Evolutionary conservation across 2,797 vertebrate genomes (phyloP).

Genomic region (Galago senegalensis): DNA sequence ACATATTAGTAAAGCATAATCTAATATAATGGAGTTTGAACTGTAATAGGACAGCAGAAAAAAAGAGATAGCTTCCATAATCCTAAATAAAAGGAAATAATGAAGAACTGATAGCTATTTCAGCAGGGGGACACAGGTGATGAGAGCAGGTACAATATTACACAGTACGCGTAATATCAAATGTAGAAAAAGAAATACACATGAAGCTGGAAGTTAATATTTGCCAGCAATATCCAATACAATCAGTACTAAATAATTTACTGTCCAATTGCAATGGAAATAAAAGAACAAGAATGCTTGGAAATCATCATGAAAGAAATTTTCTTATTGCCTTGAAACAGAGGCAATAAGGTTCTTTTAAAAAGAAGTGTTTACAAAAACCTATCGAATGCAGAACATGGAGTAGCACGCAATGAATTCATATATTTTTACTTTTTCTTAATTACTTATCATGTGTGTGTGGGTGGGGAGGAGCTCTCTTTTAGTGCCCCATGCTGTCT

Average conservation of each 20-base stretch:
- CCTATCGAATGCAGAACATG: slow-evolving; percentile 65
- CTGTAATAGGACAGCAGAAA: slow-evolving; percentile 84
- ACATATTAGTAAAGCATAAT: slow-evolving; percentile 87
- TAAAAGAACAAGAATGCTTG: slow-evolving; percentile 65
- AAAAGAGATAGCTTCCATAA: slow-evolving; percentile 80
- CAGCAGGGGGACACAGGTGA: slow-evolving; percentile 72
- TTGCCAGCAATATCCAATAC: slow-evolving; percentile 59
- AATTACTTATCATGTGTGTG: slow-evolving; percentile 86
- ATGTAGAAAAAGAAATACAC: slow-evolving; percentile 48
- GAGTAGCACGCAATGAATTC: slow-evolving; percentile 71
- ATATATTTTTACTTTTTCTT: slow-evolving; percentile 85
- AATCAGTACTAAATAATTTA: slow-evolving; percentile 56
- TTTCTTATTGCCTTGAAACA: slow-evolving; percentile 43
- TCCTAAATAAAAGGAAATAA: slow-evolving; percentile 83
- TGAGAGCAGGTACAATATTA: slow-evolving; percentile 1
- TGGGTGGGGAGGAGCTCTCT: slow-evolving; percentile 74
- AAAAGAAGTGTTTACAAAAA: slow-evolving; percentile 71
- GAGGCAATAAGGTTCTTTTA: slow-evolving; percentile 43
- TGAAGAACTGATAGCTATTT: slow-evolving; percentile 83
- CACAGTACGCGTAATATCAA: background rate
- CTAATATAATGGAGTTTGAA: slow-evolving; percentile 83
- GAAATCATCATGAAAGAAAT: slow-evolving; percentile 71
- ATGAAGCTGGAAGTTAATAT: slow-evolving; percentile 37
- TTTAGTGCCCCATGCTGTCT: slow-evolving; percentile 88
- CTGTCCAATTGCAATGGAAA: slow-evolving; percentile 56